Percentiles rank a stretch among this genome's conserved stretches.
Conservation (phyloP, 2,888 invertebrate species). For the Hypomecis atomaria region DNA sequence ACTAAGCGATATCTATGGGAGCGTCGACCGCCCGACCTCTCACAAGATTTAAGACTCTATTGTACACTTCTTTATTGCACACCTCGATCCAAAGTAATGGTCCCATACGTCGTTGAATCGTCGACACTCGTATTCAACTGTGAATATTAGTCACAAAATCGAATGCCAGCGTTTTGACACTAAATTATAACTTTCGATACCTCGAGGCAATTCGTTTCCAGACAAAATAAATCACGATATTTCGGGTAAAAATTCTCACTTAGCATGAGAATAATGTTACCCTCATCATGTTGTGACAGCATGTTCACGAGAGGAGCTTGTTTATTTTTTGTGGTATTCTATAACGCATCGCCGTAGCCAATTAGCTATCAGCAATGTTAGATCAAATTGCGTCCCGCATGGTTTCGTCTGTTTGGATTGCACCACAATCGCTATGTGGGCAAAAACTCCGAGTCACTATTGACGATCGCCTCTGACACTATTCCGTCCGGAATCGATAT, state of each 20-base stretch:
- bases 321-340: slow-evolving; percentile 61
- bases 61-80: slow-evolving; percentile 63
- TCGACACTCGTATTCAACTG: slow-evolving; percentile 54
- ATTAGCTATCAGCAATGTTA: slow-evolving; percentile 69
- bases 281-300: slow-evolving; percentile 49
- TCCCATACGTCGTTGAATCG: slow-evolving; percentile 52
- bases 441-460: slow-evolving; percentile 64
- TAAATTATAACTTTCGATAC: slow-evolving; percentile 60
- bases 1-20: slow-evolving; percentile 70
- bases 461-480: slow-evolving; percentile 43
- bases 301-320: slow-evolving; percentile 46
- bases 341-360: slow-evolving; percentile 67
- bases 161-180: slow-evolving; percentile 62
- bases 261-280: slow-evolving; percentile 40
- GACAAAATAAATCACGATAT: slow-evolving; percentile 56
- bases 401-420: slow-evolving; percentile 55
- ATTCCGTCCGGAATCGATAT: slow-evolving; percentile 49
- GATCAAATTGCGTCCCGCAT: slow-evolving; percentile 66
- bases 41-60: slow-evolving; percentile 61
- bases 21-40: slow-evolving; percentile 57
- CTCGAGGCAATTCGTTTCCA: slow-evolving; percentile 51
- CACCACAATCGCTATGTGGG: slow-evolving; percentile 60
- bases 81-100: slow-evolving; percentile 58
- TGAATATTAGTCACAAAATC: slow-evolving; percentile 67
- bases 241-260: slow-evolving; percentile 45